Conservation (phyloP, 2,888 invertebrate species). For the Microdon myrmicae region DNA sequence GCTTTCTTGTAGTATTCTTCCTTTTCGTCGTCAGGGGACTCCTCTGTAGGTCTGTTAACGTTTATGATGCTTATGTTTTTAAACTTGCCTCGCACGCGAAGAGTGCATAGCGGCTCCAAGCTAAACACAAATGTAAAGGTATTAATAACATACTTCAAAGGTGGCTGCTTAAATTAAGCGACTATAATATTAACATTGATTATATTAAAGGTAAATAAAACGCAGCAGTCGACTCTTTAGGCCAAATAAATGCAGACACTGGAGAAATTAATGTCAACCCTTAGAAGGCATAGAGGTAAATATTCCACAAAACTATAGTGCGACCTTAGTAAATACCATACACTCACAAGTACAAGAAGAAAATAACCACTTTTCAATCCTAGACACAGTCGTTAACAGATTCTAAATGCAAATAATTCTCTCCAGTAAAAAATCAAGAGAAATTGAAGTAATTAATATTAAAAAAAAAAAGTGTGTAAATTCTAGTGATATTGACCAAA, state of each 20-base stretch:
- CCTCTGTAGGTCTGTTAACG: no score
- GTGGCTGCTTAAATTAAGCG: slow-evolving; percentile 5
- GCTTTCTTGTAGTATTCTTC: no score
- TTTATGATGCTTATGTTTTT: no score
- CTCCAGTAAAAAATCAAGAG: background rate
- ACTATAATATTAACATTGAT: slow-evolving; percentile 10
- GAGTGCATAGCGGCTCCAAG: no score
- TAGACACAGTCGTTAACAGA: slow-evolving; percentile 7
- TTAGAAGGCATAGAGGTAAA: background rate
- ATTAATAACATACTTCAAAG: slow-evolving; percentile 6
- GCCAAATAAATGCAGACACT: slow-evolving; percentile 3
- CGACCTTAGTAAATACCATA: slow-evolving; percentile 2
- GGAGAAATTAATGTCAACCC: slow-evolving; percentile 2
- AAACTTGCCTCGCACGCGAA: no score
- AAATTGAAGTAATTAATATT: background rate
- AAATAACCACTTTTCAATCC: slow-evolving; percentile 4
- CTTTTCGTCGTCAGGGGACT: no score
- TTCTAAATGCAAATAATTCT: slow-evolving; percentile 9
- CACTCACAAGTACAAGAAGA: slow-evolving; percentile 7
- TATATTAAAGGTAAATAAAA: slow-evolving; percentile 18
- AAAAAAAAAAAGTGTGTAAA: slow-evolving; percentile 3
- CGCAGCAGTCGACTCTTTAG: slow-evolving; percentile 7
- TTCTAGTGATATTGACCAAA: slow-evolving; percentile 3
- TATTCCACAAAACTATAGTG: background rate
- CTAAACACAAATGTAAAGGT: slow-evolving; percentile 4